Conservation (phyloP, 2,113 vertebrate species). For the Phaetusa simplex region DNA sequence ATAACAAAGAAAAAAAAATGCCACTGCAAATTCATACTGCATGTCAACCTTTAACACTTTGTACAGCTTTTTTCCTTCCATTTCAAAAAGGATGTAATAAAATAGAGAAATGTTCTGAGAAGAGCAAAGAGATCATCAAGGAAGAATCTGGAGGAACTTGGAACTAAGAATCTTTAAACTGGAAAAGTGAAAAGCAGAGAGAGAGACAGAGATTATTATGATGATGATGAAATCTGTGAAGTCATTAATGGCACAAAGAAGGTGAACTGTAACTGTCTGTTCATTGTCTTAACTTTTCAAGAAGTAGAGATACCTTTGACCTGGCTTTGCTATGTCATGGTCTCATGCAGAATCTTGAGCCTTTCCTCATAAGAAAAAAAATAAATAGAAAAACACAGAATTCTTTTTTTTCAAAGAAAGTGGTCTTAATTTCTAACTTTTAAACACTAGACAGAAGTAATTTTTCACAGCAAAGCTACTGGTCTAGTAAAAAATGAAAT, state of each 20-base stretch:
- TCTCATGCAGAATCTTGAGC: not conserved
- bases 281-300: not conserved
- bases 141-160: not conserved
- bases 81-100: not conserved
- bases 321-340: not conserved
- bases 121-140: not conserved
- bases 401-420: not conserved
- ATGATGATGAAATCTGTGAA: not conserved
- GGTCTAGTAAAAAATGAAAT: not conserved
- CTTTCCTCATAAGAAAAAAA: not conserved
- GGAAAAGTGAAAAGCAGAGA: not conserved
- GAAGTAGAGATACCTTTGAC: not conserved
- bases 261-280: not conserved
- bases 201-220: not conserved
- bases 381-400: not conserved
- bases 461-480: not conserved
- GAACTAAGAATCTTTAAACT: not conserved
- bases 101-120: not conserved
- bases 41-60: not conserved
- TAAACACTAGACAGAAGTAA: not conserved
- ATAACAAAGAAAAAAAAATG: not conserved
- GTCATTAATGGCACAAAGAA: not conserved
- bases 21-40: not conserved
- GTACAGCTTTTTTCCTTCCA: not conserved
- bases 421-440: not conserved